Base-by-base conservation (phyloP, 2,113 vertebrate species). In the Pagrus major region DNA sequence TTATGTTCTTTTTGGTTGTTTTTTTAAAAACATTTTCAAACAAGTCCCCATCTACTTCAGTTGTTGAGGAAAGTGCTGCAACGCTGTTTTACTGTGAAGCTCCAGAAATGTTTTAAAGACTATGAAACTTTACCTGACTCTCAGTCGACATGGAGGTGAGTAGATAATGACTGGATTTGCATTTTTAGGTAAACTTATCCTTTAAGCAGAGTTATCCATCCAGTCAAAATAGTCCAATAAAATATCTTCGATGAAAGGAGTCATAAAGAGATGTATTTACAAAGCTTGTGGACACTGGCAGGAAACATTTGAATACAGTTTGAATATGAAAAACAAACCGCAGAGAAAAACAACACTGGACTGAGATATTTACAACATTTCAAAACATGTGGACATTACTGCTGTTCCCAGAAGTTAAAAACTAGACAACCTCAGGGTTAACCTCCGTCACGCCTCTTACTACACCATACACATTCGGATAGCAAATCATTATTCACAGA, bases 311-410 rank as follows among this genome's bases (percentile, higher is more conserved):
- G 16, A 64, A 71, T 37, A 64, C 16, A 78, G 8, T 76, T 71
- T 76, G 25, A 61, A 73, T 44, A 80, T 71, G 39, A 78, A 69
- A 74, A 64, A 69, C 15, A 78, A 77, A 44, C 21, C 18, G 20
- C 21, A 29, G 14, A 69, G 21, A 63, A 61, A 58, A 20, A 46
- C 2, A 1, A 49, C 0, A 18, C 31, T 29, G 41, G 9, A 73
- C 10, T 15, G 59, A 4, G 2, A 58, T 73, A 84, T 81, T 70
- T 78, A 81, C 81, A 84, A 56, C 5, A 46, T 37, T 64, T 21
- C 23, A 74, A 47, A 56, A 29, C 9, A 69, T 3, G 23, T 14
- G 25, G 10, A 1, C 8, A 9, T n/a, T 25, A 23, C 9, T 67
- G 44, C 25, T n/a, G 31, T n/a, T 47, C 37, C 20, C 33, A 42